phyloP scores from a whole-genome alignment of 2,113 vertebrate genomes.

The Dolichallabes microphthalmus region DNA sequence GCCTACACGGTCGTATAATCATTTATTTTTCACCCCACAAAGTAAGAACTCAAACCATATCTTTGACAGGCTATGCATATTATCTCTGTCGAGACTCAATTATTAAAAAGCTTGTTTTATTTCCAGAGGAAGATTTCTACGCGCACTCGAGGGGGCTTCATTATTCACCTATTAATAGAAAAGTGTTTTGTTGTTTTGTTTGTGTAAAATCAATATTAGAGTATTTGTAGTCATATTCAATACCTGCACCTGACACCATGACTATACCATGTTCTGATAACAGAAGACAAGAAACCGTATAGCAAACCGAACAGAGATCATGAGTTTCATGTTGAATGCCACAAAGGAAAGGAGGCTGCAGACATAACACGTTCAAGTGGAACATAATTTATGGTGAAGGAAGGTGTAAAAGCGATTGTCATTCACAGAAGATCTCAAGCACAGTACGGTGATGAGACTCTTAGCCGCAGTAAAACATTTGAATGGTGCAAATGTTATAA shows the following conservation, averaged over 20 bases:
- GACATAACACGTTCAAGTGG: background rate
- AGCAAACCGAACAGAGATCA: background rate
- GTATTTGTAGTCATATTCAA: background rate
- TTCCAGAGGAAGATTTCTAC: constrained; percentile 16
- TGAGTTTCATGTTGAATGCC: background rate
- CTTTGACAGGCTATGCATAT: constrained; percentile 12
- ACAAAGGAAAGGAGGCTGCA: background rate
- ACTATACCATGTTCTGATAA: background rate
- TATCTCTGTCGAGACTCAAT: constrained; percentile 12
- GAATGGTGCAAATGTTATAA: too few relatives aligned
- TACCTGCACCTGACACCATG: background rate
- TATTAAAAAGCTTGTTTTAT: constrained; percentile 26
- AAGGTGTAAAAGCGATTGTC: too few relatives aligned
- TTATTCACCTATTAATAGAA: constrained; percentile 21
- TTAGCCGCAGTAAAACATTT: too few relatives aligned
- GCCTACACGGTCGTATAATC: constrained; percentile 3
- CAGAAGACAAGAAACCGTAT: background rate
- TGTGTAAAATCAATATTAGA: constrained; percentile 4
- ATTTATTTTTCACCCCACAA: background rate
- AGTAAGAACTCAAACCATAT: background rate
- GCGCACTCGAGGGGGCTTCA: constrained; percentile 17
- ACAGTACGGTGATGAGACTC: too few relatives aligned
- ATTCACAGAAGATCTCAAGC: too few relatives aligned
- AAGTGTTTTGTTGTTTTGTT: background rate
- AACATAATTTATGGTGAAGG: too few relatives aligned